Base-by-base conservation (phyloP, 2,888 invertebrate genomes). In the Antheraea yamamai region DNA sequence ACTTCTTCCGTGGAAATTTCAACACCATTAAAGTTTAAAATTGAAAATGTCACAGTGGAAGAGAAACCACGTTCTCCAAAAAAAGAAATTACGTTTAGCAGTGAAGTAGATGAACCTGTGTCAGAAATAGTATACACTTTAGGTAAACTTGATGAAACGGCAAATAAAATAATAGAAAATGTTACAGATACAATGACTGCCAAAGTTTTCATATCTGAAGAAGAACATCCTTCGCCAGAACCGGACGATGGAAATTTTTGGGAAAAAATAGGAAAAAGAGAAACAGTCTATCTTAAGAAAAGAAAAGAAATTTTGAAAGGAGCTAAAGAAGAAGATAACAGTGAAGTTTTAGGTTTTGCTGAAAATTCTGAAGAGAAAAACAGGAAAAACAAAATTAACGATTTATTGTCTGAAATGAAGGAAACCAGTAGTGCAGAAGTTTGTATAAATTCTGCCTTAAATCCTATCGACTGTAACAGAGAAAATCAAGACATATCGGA, bases 231-330 rank as follows among this genome's bases (percentile, higher is more conserved):
- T 26, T 92, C 93, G 1, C 91, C 92, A 52, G 94, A 93, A 78
- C 91, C 91, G 16, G 95, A 94, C 2, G 91, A 91, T 78, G 93
- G 92, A 18, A 96, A 96, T 84, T 96, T 96, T 90, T 96, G 96
- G 96, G 95, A 95, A 47, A 95, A 95, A 89, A 96, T 96, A 78
- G 96, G 96, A 7, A 95, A 96, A 80, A 90, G 96, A 77, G 96
- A 96, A 89, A 96, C 96, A n/a, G 89, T 96, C 68, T 96, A 96
- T 83, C 94, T 96, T 84, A 89, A 90, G 74, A 95, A 95, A 82
- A 94, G 96, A 77, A 96, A 95, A 83, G 92, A 96, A 87, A 87
- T 91, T 71, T 81, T 95, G 71, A 87, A 91, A 51, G 95, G 95
- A 77, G 85, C 85, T 20, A 92, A 87, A 81, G 91, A 93, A 81